A percentile compares a stretch with the other conserved stretches of the same genome.
Conservation (phyloP, 1,140 invertebrate species). For the Galleria mellonella region DNA sequence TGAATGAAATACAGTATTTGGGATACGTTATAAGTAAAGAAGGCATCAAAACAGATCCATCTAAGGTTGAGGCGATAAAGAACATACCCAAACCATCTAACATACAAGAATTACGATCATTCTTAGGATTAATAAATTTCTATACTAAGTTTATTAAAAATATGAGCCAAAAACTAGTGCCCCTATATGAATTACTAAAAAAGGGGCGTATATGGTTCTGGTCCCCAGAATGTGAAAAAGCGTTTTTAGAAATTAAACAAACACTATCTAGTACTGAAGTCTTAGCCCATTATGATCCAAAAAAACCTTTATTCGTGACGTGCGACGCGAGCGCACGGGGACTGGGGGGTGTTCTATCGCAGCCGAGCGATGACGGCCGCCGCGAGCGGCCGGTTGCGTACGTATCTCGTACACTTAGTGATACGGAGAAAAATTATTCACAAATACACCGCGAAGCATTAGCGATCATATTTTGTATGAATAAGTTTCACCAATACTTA, state of each 20-base stretch:
- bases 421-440: slow-evolving; percentile 13
- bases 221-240: slow-evolving; percentile 11
- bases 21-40: slow-evolving; percentile 26
- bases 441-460: slow-evolving; percentile 19
- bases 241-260: slow-evolving; percentile 20
- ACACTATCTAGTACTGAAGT: slow-evolving; percentile 12
- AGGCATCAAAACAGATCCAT: slow-evolving; percentile 19
- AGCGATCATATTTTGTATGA: slow-evolving; percentile 17
- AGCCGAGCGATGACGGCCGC: slow-evolving; percentile 30
- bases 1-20: slow-evolving; percentile 28
- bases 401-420: slow-evolving; percentile 10
- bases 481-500: slow-evolving; percentile 18
- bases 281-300: slow-evolving; percentile 49
- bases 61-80: slow-evolving; percentile 24
- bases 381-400: slow-evolving; percentile 14
- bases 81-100: slow-evolving; percentile 17
- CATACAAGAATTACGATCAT: slow-evolving; percentile 25
- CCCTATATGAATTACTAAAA: slow-evolving; percentile 33
- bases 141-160: slow-evolving; percentile 45
- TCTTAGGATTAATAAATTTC: slow-evolving; percentile 34
- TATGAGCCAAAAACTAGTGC: slow-evolving; percentile 23
- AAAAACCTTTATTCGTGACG: slow-evolving; percentile 46
- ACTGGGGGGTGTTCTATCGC: slow-evolving; percentile 62
- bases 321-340: slow-evolving; percentile 66
- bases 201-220: slow-evolving; percentile 22